Percentiles rank a stretch among this genome's conserved stretches.
phyloP scores from a whole-genome alignment of 2,113 vertebrate species.

The Ahaetulla prasina region DNA sequence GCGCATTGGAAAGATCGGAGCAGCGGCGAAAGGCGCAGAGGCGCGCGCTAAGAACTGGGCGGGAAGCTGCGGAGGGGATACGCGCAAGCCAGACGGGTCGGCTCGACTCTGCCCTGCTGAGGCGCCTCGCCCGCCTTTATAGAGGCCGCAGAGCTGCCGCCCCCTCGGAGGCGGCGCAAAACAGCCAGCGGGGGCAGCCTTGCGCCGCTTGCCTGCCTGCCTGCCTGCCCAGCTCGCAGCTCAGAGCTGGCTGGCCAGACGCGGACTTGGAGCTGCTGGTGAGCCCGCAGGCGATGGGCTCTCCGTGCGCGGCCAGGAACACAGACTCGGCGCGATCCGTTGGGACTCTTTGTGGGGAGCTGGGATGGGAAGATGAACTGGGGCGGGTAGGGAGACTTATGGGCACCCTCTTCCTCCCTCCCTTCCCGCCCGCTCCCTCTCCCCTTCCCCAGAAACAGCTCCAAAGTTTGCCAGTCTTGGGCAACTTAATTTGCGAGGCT shows the following conservation, averaged over 20 bases:
- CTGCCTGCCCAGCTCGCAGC: background rate
- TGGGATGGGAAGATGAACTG: background rate
- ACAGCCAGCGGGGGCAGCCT: background rate
- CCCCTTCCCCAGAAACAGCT: background rate
- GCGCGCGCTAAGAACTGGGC: background rate
- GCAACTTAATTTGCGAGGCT: background rate
- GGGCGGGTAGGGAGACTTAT: no score
- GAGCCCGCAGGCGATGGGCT: background rate
- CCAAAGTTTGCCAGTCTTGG: background rate
- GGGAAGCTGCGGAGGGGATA: background rate
- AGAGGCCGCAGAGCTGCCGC: slow-evolving; percentile 20
- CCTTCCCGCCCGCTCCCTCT: no score
- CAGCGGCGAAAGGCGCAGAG: slow-evolving; percentile 11
- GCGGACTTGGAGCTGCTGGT: background rate
- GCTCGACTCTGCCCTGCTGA: background rate
- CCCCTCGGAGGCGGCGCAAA: background rate
- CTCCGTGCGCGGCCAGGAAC: background rate
- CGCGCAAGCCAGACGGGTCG: background rate
- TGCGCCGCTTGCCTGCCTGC: background rate
- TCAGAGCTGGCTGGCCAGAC: background rate
- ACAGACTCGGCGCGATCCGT: background rate
- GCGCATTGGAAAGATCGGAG: slow-evolving; percentile 62
- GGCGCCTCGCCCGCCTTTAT: slow-evolving; percentile 49
- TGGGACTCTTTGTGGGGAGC: background rate
- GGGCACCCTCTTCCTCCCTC: background rate